Conservation (phyloP, 2,113 vertebrate species). For the Garra rufa region DNA sequence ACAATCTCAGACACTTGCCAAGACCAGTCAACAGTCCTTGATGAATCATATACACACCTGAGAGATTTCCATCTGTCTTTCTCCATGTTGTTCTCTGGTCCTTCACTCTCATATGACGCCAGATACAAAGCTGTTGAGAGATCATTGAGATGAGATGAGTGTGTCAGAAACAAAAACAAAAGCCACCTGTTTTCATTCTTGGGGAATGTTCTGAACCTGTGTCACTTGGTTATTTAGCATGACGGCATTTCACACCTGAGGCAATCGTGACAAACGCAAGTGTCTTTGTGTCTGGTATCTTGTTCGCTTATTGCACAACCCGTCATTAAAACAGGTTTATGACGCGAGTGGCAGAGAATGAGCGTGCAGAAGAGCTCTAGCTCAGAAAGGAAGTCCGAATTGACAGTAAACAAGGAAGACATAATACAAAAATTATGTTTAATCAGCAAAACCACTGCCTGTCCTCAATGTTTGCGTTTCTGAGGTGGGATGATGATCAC, state of each 20-base stretch:
- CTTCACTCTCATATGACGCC: slow-evolving; percentile 94
- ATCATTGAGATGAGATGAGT: slow-evolving; percentile 49
- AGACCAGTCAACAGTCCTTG: neutral
- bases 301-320: slow-evolving; percentile 20
- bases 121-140: slow-evolving; percentile 84
- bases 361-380: neutral
- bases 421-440: neutral
- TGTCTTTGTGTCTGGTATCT: neutral
- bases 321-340: slow-evolving; percentile 6
- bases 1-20: neutral
- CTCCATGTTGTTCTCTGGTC: slow-evolving; percentile 92
- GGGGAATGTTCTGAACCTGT: neutral
- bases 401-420: neutral
- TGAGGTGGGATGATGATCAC: neutral
- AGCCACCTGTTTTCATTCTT: slow-evolving; percentile 34
- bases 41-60: slow-evolving; percentile 79
- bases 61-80: slow-evolving; percentile 96
- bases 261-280: neutral
- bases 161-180: slow-evolving; percentile 32
- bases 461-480: neutral
- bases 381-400: neutral
- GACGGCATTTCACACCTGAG: slow-evolving; percentile 32
- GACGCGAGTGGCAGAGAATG: neutral
- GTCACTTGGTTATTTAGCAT: neutral
- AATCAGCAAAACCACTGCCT: neutral